phyloP scores from a whole-genome alignment of 2,888 invertebrate species.

The Eristalis tenax region DNA sequence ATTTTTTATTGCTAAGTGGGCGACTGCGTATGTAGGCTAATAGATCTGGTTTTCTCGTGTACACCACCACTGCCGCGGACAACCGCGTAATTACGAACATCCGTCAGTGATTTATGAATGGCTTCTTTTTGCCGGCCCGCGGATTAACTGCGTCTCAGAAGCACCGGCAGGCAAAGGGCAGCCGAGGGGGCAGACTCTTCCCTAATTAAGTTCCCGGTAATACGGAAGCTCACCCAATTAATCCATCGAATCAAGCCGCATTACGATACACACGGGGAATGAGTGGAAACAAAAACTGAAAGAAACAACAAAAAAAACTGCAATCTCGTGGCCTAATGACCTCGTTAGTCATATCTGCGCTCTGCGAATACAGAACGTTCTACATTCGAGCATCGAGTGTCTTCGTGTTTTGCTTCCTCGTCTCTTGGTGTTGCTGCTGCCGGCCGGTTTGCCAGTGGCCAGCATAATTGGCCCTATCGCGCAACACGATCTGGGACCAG shows the following conservation, averaged over 20 bases:
- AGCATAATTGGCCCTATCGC: slow-evolving; percentile 22
- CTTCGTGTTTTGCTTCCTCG: neutral
- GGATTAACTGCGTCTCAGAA: slow-evolving; percentile 1
- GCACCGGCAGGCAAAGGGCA: neutral
- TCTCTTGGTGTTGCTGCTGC: neutral
- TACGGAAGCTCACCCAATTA: slow-evolving; percentile 38
- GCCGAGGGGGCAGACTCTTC: neutral
- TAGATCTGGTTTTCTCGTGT: slow-evolving; percentile 24
- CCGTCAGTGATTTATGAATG: slow-evolving; percentile 26
- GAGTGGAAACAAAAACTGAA: neutral
- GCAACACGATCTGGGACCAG: neutral
- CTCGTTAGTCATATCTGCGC: neutral
- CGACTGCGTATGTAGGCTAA: slow-evolving; percentile 39
- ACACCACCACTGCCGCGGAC: neutral
- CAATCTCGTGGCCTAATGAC: neutral
- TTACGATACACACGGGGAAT: neutral
- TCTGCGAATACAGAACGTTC: neutral
- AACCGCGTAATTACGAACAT: slow-evolving; percentile 19
- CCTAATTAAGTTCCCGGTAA: slow-evolving; percentile 22
- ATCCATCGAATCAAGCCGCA: slow-evolving; percentile 15
- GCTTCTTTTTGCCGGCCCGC: neutral
- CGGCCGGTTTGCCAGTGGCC: neutral
- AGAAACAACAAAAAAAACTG: neutral
- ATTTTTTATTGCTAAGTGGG: slow-evolving; percentile 35
- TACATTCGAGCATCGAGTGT: neutral